Evolutionary conservation across 2,888 invertebrate genomes (phyloP).

Genomic region (Chrysolina haemoptera): DNA sequence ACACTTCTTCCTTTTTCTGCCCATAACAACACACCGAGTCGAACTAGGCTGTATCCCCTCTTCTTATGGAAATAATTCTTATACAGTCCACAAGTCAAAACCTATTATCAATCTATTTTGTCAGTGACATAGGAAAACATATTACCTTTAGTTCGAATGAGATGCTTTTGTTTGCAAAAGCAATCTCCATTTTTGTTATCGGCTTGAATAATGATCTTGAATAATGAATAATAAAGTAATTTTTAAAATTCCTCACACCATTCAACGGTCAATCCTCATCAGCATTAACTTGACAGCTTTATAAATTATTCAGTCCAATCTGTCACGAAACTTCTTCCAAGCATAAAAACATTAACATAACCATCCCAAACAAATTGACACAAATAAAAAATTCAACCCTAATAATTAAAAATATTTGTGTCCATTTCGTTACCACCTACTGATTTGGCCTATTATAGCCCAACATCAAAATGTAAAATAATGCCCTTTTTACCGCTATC

Average conservation of each 20-base stretch:
- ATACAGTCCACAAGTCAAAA: background rate
- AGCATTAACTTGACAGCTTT: slow-evolving; percentile 23
- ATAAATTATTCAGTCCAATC: slow-evolving; percentile 34
- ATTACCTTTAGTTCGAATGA: background rate
- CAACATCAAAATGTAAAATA: slow-evolving; percentile 55
- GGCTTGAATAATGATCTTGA: slow-evolving; percentile 16
- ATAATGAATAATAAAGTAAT: slow-evolving; percentile 18
- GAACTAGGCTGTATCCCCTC: background rate
- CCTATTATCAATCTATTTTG: background rate
- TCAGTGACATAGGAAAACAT: slow-evolving; percentile 1
- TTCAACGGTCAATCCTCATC: slow-evolving; percentile 33
- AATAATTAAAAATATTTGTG: slow-evolving; percentile 55
- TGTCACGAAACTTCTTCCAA: slow-evolving; percentile 33
- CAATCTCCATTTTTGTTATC: slow-evolving; percentile 10
- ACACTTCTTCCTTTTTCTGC: too few species aligned
- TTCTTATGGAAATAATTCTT: background rate
- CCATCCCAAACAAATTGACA: slow-evolving; percentile 46
- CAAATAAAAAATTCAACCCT: slow-evolving; percentile 46
- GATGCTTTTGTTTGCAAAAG: slow-evolving; percentile 10
- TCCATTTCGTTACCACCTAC: slow-evolving; percentile 55
- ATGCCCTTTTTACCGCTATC: slow-evolving; percentile 52
- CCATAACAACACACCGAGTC: too few species aligned
- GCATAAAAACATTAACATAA: slow-evolving; percentile 43
- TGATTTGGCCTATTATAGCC: slow-evolving; percentile 53
- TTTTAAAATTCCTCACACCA: slow-evolving; percentile 25